Conservation (phyloP, 2,888 invertebrate genomes). For the Chorisops tibialis region DNA sequence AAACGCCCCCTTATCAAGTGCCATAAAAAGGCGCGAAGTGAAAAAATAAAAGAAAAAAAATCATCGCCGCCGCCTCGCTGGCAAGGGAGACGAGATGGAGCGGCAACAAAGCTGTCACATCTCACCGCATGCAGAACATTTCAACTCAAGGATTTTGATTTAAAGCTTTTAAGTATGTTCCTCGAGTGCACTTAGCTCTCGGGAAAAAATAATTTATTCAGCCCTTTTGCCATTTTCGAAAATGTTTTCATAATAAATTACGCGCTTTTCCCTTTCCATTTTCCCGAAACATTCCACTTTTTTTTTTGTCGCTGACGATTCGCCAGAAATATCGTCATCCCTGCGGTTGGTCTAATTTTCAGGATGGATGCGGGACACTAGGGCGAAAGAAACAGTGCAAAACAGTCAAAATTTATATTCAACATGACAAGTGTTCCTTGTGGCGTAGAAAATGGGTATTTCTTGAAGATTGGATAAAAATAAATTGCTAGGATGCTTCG, state of each 20-base stretch:
- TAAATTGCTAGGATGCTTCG: background rate
- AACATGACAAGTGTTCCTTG: constrained; percentile 10
- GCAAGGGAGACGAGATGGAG: background rate
- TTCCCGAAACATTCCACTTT: too few species aligned
- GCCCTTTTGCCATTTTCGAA: constrained; percentile 28
- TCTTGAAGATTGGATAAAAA: background rate
- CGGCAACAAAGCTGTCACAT: constrained; percentile 26
- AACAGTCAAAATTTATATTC: constrained; percentile 15
- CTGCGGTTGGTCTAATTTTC: constrained; percentile 19
- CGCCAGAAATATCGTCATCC: constrained; percentile 4
- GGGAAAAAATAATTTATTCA: constrained; percentile 33
- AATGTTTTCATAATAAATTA: constrained; percentile 34
- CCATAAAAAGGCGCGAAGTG: constrained; percentile 10
- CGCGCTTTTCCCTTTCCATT: constrained; percentile 19
- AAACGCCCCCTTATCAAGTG: constrained; percentile 12
- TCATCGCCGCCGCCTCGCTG: background rate
- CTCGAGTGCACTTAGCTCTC: constrained; percentile 31
- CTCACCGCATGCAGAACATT: constrained; percentile 24
- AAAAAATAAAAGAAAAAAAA: constrained; percentile 2
- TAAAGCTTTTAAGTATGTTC: constrained; percentile 33
- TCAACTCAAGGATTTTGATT: constrained; percentile 33
- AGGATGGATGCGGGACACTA: background rate
- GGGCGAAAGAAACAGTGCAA: background rate
- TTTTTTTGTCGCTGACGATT: constrained; percentile 4
- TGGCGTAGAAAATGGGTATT: background rate